A percentile compares a stretch with the other conserved stretches of the same genome.
Conservation (phyloP, 2,113 vertebrate species). For the Cynopterus brachyotis region DNA sequence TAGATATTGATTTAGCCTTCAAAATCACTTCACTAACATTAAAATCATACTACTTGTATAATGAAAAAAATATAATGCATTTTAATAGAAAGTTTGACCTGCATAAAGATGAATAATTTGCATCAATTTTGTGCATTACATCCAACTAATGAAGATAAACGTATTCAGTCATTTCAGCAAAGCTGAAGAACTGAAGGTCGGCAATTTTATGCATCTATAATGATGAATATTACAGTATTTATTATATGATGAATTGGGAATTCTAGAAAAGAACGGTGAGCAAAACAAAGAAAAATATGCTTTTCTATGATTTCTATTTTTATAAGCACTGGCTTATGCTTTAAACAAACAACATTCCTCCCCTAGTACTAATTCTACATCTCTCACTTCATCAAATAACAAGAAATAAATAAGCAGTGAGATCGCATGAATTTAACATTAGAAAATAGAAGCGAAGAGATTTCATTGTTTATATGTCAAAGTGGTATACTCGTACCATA, state of each 20-base stretch:
- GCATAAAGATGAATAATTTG: constrained; percentile 79
- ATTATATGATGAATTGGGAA: constrained; percentile 77
- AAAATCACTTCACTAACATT: constrained; percentile 68
- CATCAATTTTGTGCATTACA: constrained; percentile 68
- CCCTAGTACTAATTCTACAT: neutral
- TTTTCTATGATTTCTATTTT: constrained; percentile 60
- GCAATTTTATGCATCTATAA: constrained; percentile 74
- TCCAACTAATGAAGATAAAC: constrained; percentile 83
- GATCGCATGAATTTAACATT: neutral
- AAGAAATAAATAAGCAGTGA: constrained; percentile 17
- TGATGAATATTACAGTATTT: constrained; percentile 78
- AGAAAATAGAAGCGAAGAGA: neutral
- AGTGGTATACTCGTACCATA: neutral
- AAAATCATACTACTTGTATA: constrained; percentile 68
- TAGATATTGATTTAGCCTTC: constrained; percentile 45
- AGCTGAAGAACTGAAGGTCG: constrained; percentile 69
- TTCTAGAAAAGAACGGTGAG: constrained; percentile 62
- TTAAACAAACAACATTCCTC: constrained; percentile 40
- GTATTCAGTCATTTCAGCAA: constrained; percentile 79
- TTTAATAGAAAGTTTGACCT: constrained; percentile 76
- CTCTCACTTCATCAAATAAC: neutral
- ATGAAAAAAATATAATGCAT: constrained; percentile 75
- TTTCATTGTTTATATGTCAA: neutral
- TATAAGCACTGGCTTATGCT: constrained; percentile 25
- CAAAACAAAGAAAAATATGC: constrained; percentile 61